Conservation (phyloP, 2,888 invertebrate species). For the Adelphocoris suturalis region DNA sequence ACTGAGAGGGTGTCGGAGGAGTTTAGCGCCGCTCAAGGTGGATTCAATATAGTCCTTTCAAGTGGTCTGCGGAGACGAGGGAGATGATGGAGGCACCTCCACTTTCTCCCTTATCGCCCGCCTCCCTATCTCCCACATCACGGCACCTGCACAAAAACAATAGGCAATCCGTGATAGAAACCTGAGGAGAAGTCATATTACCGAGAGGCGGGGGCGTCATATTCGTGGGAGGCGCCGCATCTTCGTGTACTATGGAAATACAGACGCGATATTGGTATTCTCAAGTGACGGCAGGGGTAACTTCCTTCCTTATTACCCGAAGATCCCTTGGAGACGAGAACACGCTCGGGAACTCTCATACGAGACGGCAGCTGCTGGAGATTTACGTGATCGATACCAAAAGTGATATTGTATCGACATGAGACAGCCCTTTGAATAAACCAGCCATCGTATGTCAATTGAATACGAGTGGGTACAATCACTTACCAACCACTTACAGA, state of each 20-base stretch:
- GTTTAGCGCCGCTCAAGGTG: constrained; percentile 7
- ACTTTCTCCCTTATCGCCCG: background rate
- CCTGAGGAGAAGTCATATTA: background rate
- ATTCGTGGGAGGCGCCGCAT: background rate
- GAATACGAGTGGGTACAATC: background rate
- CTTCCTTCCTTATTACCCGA: background rate
- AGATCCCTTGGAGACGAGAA: constrained; percentile 1
- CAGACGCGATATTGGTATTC: constrained; percentile 4
- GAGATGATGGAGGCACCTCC: background rate
- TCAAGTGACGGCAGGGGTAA: background rate
- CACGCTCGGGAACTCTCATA: background rate
- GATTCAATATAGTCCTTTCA: constrained; percentile 3
- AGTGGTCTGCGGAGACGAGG: background rate
- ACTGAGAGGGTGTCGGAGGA: background rate
- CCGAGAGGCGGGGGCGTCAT: background rate
- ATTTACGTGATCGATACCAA: constrained; percentile 1
- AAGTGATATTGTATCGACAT: background rate
- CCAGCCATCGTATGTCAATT: background rate
- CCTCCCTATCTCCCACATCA: background rate
- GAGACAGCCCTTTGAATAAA: background rate
- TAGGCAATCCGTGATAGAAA: background rate
- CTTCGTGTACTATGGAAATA: constrained; percentile 37
- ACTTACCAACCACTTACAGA: too few species aligned
- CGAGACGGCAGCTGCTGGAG: background rate
- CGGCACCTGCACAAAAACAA: constrained; percentile 34